Conservation (phyloP, 2,888 invertebrate species). For the Pharmacophagus antenor region DNA sequence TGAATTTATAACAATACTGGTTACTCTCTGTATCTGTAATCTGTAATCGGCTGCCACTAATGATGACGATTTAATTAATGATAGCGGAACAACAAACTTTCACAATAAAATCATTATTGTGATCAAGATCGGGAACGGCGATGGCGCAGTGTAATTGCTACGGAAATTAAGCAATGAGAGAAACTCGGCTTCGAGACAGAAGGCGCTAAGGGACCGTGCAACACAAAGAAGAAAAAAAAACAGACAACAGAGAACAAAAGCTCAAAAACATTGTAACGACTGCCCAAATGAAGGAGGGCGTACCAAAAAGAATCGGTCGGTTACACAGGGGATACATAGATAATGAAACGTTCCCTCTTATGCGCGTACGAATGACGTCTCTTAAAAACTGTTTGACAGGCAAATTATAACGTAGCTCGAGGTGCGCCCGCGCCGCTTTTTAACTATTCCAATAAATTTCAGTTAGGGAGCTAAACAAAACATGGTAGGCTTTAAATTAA, state of each 20-base stretch:
- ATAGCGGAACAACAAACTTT: conserved; percentile 29
- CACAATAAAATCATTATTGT: conserved; percentile 27
- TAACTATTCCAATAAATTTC: conserved; percentile 27
- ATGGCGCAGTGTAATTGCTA: conserved; percentile 28
- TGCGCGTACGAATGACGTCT: conserved; percentile 63
- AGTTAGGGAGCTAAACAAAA: conserved; percentile 16
- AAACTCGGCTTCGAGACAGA: conserved; percentile 12
- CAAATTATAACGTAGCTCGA: conserved; percentile 60
- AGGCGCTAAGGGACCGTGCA: conserved; percentile 14
- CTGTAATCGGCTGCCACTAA: too few species aligned
- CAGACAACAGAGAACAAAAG: conserved; percentile 9
- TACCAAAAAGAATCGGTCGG: conserved; percentile 52
- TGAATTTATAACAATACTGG: too few species aligned
- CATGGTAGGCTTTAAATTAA: too few species aligned
- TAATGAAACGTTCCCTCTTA: conserved; percentile 58
- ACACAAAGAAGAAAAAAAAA: conserved; percentile 2
- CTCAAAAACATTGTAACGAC: conserved; percentile 20
- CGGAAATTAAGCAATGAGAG: conserved; percentile 30
- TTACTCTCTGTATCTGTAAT: too few species aligned
- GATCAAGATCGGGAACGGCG: conserved; percentile 27
- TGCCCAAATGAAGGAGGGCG: conserved; percentile 34
- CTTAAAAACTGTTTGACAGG: conserved; percentile 71
- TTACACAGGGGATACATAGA: conserved; percentile 52
- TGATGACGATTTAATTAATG: conserved; percentile 29
- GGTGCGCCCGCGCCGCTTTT: conserved; percentile 38